A percentile compares a stretch with the other conserved stretches of the same genome.
Evolutionary conservation across 2,113 vertebrate species (phyloP).

Genomic region (Halcyon malimbica): DNA sequence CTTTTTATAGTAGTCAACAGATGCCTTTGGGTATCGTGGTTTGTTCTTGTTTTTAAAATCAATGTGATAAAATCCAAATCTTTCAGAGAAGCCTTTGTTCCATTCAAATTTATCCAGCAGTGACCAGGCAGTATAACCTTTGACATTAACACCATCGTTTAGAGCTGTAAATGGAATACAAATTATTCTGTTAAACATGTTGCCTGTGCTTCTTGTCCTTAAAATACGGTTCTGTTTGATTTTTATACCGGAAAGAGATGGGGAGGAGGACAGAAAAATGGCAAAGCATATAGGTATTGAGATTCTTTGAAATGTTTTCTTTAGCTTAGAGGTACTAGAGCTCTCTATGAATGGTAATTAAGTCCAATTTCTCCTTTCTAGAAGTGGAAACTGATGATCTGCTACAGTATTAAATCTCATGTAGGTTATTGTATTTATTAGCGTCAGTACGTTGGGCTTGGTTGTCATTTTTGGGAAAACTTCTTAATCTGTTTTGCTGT

Average conservation of each 20-base stretch:
- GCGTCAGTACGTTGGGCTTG: background rate
- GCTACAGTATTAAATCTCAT: background rate
- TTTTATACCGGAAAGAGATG: background rate
- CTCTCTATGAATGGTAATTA: background rate
- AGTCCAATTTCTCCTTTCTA: background rate
- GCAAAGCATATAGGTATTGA: background rate
- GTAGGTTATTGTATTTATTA: background rate
- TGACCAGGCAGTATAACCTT: slow-evolving; percentile 92
- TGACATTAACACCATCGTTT: slow-evolving; percentile 88
- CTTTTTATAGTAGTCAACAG: slow-evolving; percentile 86
- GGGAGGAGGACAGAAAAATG: background rate
- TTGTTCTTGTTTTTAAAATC: slow-evolving; percentile 88
- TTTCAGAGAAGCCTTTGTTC: slow-evolving; percentile 90
- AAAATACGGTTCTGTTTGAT: background rate
- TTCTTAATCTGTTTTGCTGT: background rate
- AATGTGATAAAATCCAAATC: slow-evolving; percentile 90
- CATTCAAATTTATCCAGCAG: slow-evolving; percentile 94
- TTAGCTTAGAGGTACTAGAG: background rate
- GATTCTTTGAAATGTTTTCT: background rate
- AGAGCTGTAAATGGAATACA: slow-evolving; percentile 79
- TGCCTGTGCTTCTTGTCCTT: background rate
- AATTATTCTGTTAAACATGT: background rate
- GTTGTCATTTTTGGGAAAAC: background rate
- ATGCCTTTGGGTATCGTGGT: slow-evolving; percentile 90
- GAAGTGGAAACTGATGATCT: background rate